phyloP scores from a whole-genome alignment of 53 echinoderm and acorn worm genomes.

The Stichopus horrens region DNA sequence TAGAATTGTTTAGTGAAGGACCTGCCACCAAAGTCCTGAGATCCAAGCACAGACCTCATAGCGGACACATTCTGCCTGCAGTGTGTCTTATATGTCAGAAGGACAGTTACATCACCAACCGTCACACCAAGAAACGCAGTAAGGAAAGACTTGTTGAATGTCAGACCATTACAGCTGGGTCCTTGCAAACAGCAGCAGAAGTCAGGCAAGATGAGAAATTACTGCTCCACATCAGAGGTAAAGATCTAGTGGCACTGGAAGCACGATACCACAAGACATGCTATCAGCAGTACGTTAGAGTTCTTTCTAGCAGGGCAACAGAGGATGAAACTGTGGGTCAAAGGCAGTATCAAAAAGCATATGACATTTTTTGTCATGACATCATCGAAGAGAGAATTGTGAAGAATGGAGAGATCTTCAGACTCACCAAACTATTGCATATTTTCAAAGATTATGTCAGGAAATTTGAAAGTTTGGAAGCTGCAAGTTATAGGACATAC shows the following conservation, averaged over 20 bases:
- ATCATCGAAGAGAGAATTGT: conserved; percentile 30
- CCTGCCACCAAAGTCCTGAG: neutral
- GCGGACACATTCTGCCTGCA: neutral
- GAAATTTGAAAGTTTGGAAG: no score
- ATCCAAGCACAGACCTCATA: neutral
- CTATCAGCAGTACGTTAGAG: conserved; percentile 14
- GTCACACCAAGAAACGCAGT: neutral
- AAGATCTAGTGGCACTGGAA: conserved; percentile 22
- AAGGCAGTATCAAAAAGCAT: conserved; percentile 16
- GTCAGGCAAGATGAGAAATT: neutral
- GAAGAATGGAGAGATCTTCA: neutral
- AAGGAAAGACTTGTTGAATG: neutral
- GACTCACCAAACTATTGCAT: neutral
- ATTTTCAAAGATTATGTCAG: no score
- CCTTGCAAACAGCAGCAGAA: neutral
- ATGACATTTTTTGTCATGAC: conserved; percentile 19
- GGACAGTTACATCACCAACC: neutral
- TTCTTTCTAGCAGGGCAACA: neutral
- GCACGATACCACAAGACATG: conserved; percentile 13
- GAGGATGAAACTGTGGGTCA: neutral
- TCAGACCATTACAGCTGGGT: neutral
- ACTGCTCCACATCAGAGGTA: conserved; percentile 19
- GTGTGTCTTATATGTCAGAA: conserved; percentile 26
- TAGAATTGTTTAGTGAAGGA: conserved; percentile 1
- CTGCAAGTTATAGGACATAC: no score